Evolutionary conservation across 2,888 invertebrate species (phyloP), one percentile per base, ranked within the genome.

Genomic region (Augochlorella aurata): DNA sequence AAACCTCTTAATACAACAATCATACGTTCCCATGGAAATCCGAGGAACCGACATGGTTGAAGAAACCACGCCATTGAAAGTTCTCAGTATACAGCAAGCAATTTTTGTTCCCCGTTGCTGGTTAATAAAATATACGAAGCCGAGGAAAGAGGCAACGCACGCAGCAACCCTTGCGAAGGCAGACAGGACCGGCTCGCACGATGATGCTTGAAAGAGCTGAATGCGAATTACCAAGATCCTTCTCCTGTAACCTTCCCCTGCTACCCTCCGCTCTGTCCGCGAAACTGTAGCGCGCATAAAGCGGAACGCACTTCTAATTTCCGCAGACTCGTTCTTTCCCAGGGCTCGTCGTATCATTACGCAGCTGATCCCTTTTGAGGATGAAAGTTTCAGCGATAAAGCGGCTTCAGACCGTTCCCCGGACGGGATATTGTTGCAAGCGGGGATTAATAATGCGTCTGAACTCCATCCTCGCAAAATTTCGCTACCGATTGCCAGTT

Each of bases 291-390:
- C 44, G 69, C 38, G 81, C 63, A 74, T 69, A 74, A 47, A 79
- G 52, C 65, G 75, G 63, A 73, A 82, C 75, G 65, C 81, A 47
- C 69, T 80, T 74, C 81, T 82, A 83, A 83, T 83, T 83, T 82
- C 74, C 70, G 68, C 65, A 71, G 67, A 49, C 71, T 63, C 81
- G 65, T 67, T 74, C 71, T 54, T 71, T 29, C 10, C 63, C 16
- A 7, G 58, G 44, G 47, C n/a, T 4, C 24, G 24, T 24, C 58
- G 61, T 74, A 78, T 81, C 79, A 45, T 82, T 79, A 68, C 76
- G 29, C 63, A 45, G 63, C 14, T 29, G 75, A 83, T 82, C 82
- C 71, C 65, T 58, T 71, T 76, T 54, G 66, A 54, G 44, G 45
- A 18, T 54, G 58, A 14, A 71, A 65, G 45, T 49, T 58, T 16